These are phyloP conservation scores for Spheniscus mendiculus DNA, from an alignment of 2,113 vertebrate species.

Conservation along the genomic window DNA sequence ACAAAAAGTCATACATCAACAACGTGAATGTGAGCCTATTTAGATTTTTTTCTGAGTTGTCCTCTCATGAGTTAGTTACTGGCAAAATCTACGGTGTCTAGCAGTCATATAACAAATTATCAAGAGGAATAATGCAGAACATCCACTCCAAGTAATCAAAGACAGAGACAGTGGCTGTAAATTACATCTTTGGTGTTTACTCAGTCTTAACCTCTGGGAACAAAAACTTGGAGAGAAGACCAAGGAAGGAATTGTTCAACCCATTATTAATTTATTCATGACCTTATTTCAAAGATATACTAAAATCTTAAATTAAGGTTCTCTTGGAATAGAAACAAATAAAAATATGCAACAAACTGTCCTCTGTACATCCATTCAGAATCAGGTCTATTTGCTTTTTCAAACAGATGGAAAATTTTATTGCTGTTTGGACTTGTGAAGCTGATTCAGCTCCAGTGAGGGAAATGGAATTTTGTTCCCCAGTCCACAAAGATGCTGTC, in stretches of 20 bases:
- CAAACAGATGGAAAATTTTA: neutral
- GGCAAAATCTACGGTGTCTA: neutral
- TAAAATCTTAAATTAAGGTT: neutral
- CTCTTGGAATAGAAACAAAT: neutral
- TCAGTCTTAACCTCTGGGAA: neutral
- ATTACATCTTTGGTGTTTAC: neutral
- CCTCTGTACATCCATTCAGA: neutral
- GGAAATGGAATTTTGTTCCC: neutral
- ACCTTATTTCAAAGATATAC: neutral
- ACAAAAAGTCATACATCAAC: neutral
- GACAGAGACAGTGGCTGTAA: neutral
- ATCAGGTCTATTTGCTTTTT: neutral
- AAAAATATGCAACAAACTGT: neutral
- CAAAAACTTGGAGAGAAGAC: neutral
- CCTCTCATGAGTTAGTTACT: neutral
- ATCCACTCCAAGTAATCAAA: neutral
- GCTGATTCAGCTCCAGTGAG: neutral
- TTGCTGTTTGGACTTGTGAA: neutral
- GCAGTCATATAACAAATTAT: neutral
- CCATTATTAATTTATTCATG: neutral
- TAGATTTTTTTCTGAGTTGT: neutral
- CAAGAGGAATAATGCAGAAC: neutral
- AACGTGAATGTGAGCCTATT: neutral
- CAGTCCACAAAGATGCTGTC: neutral
- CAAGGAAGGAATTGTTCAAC: neutral